Conservation (phyloP, 2,888 invertebrate genomes). For the Altica lythri region DNA sequence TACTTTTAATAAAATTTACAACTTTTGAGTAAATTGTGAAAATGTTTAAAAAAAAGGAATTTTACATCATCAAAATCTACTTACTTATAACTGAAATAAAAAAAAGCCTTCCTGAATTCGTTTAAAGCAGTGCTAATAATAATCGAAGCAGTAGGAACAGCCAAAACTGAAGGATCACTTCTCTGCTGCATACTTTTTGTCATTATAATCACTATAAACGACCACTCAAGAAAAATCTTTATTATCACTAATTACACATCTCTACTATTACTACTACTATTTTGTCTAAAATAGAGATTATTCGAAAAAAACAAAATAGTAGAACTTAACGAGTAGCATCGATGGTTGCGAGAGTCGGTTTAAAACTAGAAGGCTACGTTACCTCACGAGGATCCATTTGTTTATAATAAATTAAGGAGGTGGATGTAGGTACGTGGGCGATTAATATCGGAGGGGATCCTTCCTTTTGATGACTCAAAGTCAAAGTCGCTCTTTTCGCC, state of each 20-base stretch:
- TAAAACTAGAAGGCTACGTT: constrained; percentile 23
- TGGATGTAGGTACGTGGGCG: constrained; percentile 23
- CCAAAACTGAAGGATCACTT: constrained; percentile 54
- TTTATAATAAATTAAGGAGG: constrained; percentile 29
- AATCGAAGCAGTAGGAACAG: constrained; percentile 57
- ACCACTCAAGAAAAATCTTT: constrained; percentile 5
- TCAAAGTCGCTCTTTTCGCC: constrained; percentile 7
- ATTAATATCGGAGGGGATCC: constrained; percentile 2
- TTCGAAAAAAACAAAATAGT: constrained; percentile 33
- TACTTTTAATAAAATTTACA: no score
- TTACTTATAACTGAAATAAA: constrained; percentile 62
- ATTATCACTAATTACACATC: background rate
- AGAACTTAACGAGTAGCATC: constrained; percentile 44
- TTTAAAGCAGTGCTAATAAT: constrained; percentile 60
- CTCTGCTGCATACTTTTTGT: constrained; percentile 37
- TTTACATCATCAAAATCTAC: no score
- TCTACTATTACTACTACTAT: constrained; percentile 44
- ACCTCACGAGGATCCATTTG: constrained; percentile 22
- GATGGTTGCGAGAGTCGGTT: constrained; percentile 27
- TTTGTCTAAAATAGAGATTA: constrained; percentile 19
- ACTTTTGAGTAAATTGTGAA: no score
- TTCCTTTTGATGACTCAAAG: constrained; percentile 28
- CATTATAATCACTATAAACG: constrained; percentile 26
- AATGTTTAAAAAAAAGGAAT: no score
- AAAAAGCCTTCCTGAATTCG: constrained; percentile 58